phyloP scores from a whole-genome alignment of 2,888 invertebrate genomes.

The Tanytarsus gracilentus region DNA sequence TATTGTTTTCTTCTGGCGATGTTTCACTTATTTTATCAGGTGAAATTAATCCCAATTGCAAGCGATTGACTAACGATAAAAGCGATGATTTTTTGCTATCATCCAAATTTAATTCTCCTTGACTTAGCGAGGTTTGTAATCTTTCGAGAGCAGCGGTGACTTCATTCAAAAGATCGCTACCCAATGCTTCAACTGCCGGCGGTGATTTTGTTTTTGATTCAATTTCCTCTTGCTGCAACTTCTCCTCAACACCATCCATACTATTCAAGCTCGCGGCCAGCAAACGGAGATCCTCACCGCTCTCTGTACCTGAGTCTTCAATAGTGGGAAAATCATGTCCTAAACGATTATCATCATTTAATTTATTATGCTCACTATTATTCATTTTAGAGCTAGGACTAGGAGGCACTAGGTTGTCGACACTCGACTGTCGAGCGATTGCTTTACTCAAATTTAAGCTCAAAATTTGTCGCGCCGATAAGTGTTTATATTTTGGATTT shows the following conservation, averaged over 20 bases:
- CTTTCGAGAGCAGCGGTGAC: slow-evolving; percentile 67
- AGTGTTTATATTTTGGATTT: slow-evolving; percentile 31
- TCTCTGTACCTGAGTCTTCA: slow-evolving; percentile 59
- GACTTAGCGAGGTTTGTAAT: slow-evolving; percentile 62
- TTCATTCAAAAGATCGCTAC: slow-evolving; percentile 59
- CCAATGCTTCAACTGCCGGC: slow-evolving; percentile 37
- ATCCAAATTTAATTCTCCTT: slow-evolving; percentile 46
- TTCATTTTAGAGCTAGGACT: slow-evolving; percentile 23
- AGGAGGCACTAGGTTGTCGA: background rate
- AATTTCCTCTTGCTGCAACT: slow-evolving; percentile 31
- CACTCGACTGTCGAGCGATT: slow-evolving; percentile 5
- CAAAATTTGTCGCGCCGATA: slow-evolving; percentile 26
- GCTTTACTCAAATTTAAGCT: slow-evolving; percentile 24
- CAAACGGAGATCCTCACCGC: slow-evolving; percentile 57
- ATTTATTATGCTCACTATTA: slow-evolving; percentile 21
- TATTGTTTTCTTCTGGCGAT: slow-evolving; percentile 29
- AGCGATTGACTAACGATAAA: slow-evolving; percentile 58
- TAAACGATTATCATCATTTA: slow-evolving; percentile 21
- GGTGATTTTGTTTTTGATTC: slow-evolving; percentile 34
- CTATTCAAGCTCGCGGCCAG: slow-evolving; percentile 44
- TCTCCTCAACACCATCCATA: slow-evolving; percentile 45
- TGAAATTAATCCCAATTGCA: slow-evolving; percentile 51
- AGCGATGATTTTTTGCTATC: slow-evolving; percentile 51
- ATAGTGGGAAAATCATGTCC: slow-evolving; percentile 37
- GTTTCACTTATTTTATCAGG: slow-evolving; percentile 37